A percentile compares a stretch with the other conserved stretches of the same genome.
Conservation (phyloP, 1,140 invertebrate genomes). For the Rhopalosiphum maidis region DNA sequence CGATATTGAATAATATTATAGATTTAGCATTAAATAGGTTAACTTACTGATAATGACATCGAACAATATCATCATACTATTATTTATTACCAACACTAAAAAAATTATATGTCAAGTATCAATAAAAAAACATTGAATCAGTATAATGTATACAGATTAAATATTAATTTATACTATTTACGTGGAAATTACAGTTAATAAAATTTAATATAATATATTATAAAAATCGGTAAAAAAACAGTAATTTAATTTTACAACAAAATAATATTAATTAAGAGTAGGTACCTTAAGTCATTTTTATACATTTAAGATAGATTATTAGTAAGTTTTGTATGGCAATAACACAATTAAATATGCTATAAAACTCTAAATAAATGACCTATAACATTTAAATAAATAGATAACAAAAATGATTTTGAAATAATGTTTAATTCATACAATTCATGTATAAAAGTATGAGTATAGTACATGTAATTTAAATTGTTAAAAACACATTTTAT, state of each 20-base stretch:
- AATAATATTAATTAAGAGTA: not conserved
- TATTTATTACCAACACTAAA: not conserved
- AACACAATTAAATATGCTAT: not conserved
- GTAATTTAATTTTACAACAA: not conserved
- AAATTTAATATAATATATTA: too few species aligned
- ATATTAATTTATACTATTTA: not conserved
- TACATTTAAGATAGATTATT: not conserved
- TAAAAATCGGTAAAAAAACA: not conserved
- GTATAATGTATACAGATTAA: not conserved
- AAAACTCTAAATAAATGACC: not conserved
- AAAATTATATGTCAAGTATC: not conserved
- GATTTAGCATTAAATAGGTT: not conserved
- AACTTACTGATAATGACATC: not conserved
- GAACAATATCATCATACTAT: not conserved
- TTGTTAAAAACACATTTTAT: not conserved
- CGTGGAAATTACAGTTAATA: not conserved
- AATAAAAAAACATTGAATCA: not conserved
- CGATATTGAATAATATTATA: not conserved
- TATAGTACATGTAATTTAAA: not conserved
- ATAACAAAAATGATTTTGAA: not conserved
- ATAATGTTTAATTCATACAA: not conserved
- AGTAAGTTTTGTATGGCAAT: not conserved
- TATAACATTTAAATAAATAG: not conserved
- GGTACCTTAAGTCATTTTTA: not conserved
- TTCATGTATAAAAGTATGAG: not conserved